Evolutionary conservation across 2,888 invertebrate species (phyloP).

Genomic region (Crepidodera aurea): DNA sequence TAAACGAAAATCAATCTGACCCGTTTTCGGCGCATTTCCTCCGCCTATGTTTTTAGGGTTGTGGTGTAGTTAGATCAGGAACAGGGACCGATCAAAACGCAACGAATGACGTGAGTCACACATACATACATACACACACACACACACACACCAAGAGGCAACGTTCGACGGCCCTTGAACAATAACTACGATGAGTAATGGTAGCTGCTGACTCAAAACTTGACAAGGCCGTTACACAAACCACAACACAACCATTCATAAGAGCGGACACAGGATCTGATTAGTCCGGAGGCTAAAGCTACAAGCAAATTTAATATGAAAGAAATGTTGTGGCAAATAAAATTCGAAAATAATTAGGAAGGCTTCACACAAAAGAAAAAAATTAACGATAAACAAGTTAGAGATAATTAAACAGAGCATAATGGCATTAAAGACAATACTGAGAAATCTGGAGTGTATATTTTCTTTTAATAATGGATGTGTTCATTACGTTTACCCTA

Average conservation of each 20-base stretch:
- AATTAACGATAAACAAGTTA: too few relatives aligned
- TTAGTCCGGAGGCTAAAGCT: slow-evolving; percentile 9
- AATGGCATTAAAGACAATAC: too few relatives aligned
- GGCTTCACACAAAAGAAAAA: too few relatives aligned
- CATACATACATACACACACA: slow-evolving; percentile 21
- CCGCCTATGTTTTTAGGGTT: slow-evolving; percentile 13
- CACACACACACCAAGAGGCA: slow-evolving; percentile 37
- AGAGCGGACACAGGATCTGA: slow-evolving; percentile 34
- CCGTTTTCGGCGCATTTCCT: too few relatives aligned
- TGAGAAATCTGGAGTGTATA: too few relatives aligned
- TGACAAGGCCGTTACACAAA: slow-evolving; percentile 58
- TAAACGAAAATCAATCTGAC: too few relatives aligned
- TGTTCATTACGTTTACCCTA: too few relatives aligned
- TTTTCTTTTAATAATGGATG: too few relatives aligned
- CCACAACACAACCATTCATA: slow-evolving; percentile 46
- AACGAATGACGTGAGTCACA: slow-evolving; percentile 43
- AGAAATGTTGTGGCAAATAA: too few relatives aligned
- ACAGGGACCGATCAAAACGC: slow-evolving; percentile 12
- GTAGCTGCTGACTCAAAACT: slow-evolving; percentile 56
- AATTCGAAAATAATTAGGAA: too few relatives aligned
- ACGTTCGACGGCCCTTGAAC: slow-evolving; percentile 57
- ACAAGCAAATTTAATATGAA: too few relatives aligned
- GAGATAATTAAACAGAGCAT: too few relatives aligned
- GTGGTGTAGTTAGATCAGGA: slow-evolving; percentile 1
- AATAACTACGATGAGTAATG: slow-evolving; percentile 59